Conservation (phyloP, 2,797 vertebrate genomes). For the Pangasius macronema region DNA sequence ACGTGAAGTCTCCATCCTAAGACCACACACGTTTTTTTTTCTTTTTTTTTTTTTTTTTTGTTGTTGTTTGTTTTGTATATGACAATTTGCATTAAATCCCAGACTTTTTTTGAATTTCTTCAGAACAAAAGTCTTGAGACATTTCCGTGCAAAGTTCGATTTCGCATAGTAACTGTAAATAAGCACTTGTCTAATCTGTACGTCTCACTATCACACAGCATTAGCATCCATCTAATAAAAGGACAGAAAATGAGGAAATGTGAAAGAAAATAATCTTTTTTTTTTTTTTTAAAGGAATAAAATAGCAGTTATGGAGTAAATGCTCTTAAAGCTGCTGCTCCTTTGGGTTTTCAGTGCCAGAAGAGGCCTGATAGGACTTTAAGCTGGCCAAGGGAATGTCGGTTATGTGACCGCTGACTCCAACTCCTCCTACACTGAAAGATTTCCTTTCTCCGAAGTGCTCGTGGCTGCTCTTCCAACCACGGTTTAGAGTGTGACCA, state of each 20-base stretch:
- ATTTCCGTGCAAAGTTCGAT: slow-evolving; percentile 73
- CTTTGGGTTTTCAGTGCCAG: slow-evolving; percentile 90
- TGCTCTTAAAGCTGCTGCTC: slow-evolving; percentile 96
- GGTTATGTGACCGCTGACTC: slow-evolving; percentile 82
- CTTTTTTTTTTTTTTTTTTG: slow-evolving; percentile 54
- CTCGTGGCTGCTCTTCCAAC: slow-evolving; percentile 93
- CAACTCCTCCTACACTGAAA: slow-evolving; percentile 87
- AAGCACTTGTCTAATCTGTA: slow-evolving; percentile 78
- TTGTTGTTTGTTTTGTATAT: slow-evolving; percentile 59
- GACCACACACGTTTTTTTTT: slow-evolving; percentile 51
- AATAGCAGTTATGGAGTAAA: slow-evolving; percentile 60
- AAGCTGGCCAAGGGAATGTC: slow-evolving; percentile 97
- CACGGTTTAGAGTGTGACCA: slow-evolving; percentile 94
- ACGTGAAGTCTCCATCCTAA: slow-evolving; percentile 50
- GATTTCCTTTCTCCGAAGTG: slow-evolving; percentile 95
- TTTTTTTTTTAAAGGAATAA: slow-evolving; percentile 38
- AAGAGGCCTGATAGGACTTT: slow-evolving; percentile 91
- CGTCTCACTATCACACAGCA: slow-evolving; percentile 86
- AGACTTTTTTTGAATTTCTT: slow-evolving; percentile 7
- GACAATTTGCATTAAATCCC: slow-evolving; percentile 68
- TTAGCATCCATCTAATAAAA: slow-evolving; percentile 81
- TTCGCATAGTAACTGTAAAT: slow-evolving; percentile 74
- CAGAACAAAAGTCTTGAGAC: slow-evolving; percentile 64
- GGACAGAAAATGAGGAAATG: background rate
- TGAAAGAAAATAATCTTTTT: slow-evolving; percentile 37